These are phyloP conservation scores for Luperina testacea DNA, from an alignment of 2,888 invertebrate genomes.

Conservation along the genomic window DNA sequence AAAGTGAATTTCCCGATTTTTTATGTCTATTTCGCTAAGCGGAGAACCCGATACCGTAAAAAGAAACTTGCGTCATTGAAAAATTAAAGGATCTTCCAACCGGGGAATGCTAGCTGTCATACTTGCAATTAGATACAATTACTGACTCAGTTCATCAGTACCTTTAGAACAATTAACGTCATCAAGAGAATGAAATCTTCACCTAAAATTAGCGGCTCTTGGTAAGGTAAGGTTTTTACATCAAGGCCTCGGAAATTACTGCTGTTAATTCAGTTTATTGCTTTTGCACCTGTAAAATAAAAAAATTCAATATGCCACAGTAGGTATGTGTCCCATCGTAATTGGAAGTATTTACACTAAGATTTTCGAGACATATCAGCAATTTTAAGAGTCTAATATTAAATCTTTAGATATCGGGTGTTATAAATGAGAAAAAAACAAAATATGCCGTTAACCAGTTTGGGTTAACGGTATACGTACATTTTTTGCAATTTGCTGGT, in stretches of 20 bases:
- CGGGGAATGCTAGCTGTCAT: background rate
- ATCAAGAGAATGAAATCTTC: conserved; percentile 39
- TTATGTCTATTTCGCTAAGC: background rate
- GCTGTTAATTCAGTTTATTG: conserved; percentile 38
- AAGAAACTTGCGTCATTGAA: background rate
- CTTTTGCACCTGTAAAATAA: no score
- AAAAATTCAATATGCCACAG: conserved; percentile 1
- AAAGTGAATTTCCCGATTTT: no score
- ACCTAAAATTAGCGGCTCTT: conserved; percentile 43
- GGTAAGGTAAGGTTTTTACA: conserved; percentile 19
- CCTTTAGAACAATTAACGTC: conserved; percentile 39
- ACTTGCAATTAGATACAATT: background rate
- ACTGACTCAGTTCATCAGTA: conserved; percentile 18
- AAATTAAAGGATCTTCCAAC: background rate
- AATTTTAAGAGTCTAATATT: background rate
- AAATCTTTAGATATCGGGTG: no score
- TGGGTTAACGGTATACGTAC: no score
- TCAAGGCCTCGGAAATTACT: conserved; percentile 42
- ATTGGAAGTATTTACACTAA: background rate
- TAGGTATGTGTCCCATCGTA: background rate
- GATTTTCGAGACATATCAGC: background rate
- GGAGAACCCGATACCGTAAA: background rate
- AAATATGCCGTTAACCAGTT: no score
- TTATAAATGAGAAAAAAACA: no score
- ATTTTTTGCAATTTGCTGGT: no score